These are phyloP conservation scores for Cryptocephalus moraei DNA, from an alignment of 2,888 invertebrate species.

Conservation along the genomic window DNA sequence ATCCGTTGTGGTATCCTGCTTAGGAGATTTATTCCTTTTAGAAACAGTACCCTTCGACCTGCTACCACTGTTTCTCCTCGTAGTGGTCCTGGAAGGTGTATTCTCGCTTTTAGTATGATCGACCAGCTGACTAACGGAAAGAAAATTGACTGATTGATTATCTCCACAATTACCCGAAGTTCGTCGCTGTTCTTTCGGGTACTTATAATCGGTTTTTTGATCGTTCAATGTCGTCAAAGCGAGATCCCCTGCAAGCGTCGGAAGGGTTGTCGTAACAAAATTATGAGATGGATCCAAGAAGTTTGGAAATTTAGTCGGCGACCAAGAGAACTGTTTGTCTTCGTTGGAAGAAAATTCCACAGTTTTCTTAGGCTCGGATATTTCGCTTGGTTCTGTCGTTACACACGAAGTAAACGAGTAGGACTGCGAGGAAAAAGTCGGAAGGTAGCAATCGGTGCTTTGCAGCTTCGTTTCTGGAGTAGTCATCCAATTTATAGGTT, in stretches of 20 bases:
- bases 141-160: conserved; percentile 37
- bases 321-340: conserved; percentile 48
- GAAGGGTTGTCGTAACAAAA: conserved; percentile 44
- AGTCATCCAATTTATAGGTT: conserved; percentile 54
- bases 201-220: conserved; percentile 23
- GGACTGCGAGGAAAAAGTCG: conserved; percentile 35
- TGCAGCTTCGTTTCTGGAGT: conserved; percentile 40
- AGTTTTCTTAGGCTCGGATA: conserved; percentile 18
- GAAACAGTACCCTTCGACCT: conserved; percentile 14
- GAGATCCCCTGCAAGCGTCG: conserved; percentile 51
- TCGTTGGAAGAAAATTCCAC: conserved; percentile 24
- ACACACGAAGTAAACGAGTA: conserved; percentile 24
- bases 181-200: conserved; percentile 14
- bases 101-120: conserved; percentile 39
- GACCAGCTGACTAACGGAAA: conserved; percentile 55
- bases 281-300: conserved; percentile 36
- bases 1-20: conserved; percentile 7
- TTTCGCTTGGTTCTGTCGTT: conserved; percentile 16
- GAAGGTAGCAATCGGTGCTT: conserved; percentile 38
- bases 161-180: conserved; percentile 21
- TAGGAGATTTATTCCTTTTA: conserved; percentile 9
- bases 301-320: conserved; percentile 42
- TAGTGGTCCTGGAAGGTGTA: conserved; percentile 21
- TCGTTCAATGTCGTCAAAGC: conserved; percentile 35
- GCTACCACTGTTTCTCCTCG: conserved; percentile 28